Conservation (phyloP, 2,113 vertebrate genomes). For the Corythaeola cristata region DNA sequence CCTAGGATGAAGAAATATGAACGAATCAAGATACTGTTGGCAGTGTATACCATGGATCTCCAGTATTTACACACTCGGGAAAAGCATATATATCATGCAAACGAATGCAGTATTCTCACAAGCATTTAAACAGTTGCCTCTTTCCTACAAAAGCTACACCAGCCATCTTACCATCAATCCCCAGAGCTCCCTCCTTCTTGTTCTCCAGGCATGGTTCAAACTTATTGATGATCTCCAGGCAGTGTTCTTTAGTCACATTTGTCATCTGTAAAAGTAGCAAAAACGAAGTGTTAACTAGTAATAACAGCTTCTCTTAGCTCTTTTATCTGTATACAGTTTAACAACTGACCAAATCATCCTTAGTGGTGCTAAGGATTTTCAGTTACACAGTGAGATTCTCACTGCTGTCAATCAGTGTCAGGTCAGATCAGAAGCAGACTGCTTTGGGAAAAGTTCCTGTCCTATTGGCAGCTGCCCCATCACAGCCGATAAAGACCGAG, state of each 20-base stretch:
- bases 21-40: too few relatives aligned
- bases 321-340: neutral
- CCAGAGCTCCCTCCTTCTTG: constrained; percentile 85
- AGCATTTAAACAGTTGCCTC: neutral
- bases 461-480: constrained; percentile 38
- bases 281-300: neutral
- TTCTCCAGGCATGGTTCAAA: constrained; percentile 95
- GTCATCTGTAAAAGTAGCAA: constrained; percentile 81
- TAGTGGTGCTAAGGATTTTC: neutral
- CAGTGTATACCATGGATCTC: too few relatives aligned
- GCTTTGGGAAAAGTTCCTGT: neutral
- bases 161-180: constrained; percentile 90
- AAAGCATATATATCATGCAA: neutral
- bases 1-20: too few relatives aligned
- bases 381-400: constrained; percentile 59
- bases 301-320: neutral
- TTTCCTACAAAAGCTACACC: neutral
- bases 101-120: neutral
- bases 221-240: constrained; percentile 87
- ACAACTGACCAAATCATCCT: constrained; percentile 18
- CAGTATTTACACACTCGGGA: neutral
- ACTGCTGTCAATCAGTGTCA: constrained; percentile 70
- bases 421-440: neutral
- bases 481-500: neutral
- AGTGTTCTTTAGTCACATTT: constrained; percentile 87